A percentile compares a stretch with the other conserved stretches of the same genome.
Conservation (phyloP, 2,797 vertebrate species). For the Rhabdomys pumilio region DNA sequence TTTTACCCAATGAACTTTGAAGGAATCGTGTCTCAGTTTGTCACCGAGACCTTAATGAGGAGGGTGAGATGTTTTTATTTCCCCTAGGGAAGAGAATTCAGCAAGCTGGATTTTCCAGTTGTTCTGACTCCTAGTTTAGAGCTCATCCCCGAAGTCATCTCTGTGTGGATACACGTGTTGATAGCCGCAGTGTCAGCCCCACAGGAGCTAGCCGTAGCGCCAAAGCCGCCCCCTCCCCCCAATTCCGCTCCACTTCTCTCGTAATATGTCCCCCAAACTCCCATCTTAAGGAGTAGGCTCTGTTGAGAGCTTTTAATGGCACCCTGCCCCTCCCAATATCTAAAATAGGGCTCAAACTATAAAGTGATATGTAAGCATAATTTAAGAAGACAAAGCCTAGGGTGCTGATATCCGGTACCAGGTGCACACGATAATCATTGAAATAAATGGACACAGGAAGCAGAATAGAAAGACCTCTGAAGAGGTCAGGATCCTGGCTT, state of each 20-base stretch:
- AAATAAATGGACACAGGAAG: not conserved
- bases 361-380: not conserved
- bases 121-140: not conserved
- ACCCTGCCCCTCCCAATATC: not conserved
- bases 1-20: not conserved
- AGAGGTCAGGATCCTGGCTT: not conserved
- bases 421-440: not conserved
- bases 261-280: not conserved
- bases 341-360: constrained; percentile 17
- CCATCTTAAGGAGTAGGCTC: not conserved
- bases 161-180: not conserved
- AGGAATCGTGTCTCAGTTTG: not conserved
- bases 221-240: not conserved
- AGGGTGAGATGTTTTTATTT: too few relatives aligned
- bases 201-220: not conserved
- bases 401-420: not conserved
- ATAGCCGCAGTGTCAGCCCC: not conserved
- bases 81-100: not conserved
- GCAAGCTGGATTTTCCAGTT: not conserved
- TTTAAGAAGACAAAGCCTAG: not conserved
- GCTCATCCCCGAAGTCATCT: not conserved
- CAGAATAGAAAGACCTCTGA: not conserved
- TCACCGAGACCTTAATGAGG: not conserved
- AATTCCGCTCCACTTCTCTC: not conserved
- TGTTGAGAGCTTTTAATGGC: not conserved